phyloP scores from a whole-genome alignment of 2,113 vertebrate species.

The Rhinopithecus roxellana region DNA sequence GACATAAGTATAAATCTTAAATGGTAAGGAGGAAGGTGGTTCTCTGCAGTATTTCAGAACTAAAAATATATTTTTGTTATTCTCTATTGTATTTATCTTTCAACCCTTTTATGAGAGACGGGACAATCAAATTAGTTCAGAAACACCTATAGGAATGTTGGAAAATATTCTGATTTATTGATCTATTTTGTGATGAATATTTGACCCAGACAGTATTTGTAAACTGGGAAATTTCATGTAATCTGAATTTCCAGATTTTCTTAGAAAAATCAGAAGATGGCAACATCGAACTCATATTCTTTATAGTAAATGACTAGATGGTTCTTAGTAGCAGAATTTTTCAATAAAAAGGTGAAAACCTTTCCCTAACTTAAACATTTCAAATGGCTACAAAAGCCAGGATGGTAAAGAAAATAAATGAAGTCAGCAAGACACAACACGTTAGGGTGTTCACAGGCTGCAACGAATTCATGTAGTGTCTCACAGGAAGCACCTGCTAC shows the following conservation, averaged over 20 bases:
- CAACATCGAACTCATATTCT: not conserved
- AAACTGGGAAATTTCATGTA: not conserved
- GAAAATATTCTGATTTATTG: not conserved
- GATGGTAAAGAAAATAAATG: not conserved
- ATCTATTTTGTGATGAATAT: not conserved
- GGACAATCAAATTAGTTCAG: not conserved
- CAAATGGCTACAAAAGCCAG: not conserved
- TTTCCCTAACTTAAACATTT: not conserved
- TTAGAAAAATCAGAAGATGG: not conserved
- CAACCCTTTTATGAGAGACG: not conserved
- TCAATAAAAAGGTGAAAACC: not conserved
- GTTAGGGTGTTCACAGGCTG: rapidly evolving
- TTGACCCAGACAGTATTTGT: not conserved
- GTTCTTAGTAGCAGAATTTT: not conserved
- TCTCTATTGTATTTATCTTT: not conserved
- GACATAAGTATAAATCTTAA: not conserved
- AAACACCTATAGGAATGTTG: not conserved
- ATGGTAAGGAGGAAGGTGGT: not conserved
- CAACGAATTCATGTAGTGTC: rapidly evolving
- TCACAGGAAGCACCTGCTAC: not conserved
- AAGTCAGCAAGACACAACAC: not conserved
- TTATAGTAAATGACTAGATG: not conserved
- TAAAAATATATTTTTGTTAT: not conserved
- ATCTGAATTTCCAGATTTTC: not conserved
- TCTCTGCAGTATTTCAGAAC: not conserved